These are phyloP conservation scores for Aproaerema taeniolella DNA, from an alignment of 2,888 invertebrate species.

Conservation along the genomic window DNA sequence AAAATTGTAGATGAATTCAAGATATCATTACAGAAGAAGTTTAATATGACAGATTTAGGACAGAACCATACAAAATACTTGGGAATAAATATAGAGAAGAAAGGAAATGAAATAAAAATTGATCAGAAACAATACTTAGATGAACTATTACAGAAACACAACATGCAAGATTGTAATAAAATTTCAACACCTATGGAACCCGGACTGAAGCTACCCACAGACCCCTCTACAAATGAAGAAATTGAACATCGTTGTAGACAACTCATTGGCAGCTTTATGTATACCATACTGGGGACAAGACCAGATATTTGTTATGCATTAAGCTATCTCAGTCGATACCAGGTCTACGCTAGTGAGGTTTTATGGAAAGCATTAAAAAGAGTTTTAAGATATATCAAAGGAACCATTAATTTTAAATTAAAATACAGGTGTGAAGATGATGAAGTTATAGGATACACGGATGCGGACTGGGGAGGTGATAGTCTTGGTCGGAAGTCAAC, in stretches of 20 bases:
- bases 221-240: no score
- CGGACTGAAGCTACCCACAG: background rate
- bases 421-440: conserved; percentile 1
- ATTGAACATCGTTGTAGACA: conserved; percentile 6
- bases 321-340: conserved; percentile 8
- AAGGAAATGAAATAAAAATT: background rate
- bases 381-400: conserved; percentile 10
- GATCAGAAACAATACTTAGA: conserved; percentile 10
- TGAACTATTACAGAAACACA: conserved; percentile 8
- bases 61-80: conserved; percentile 3
- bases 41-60: conserved; percentile 14
- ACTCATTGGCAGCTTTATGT: conserved; percentile 13
- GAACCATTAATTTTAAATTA: conserved; percentile 7
- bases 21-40: background rate
- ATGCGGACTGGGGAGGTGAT: conserved; percentile 19
- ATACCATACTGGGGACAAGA: conserved; percentile 9
- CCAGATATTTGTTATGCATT: conserved; percentile 13
- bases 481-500: conserved; percentile 15
- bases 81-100: conserved; percentile 8
- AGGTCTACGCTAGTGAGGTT: conserved; percentile 8
- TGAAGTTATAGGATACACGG: conserved; percentile 12
- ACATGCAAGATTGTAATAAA: conserved; percentile 13
- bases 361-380: conserved; percentile 11
- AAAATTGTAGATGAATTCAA: conserved; percentile 2
- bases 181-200: conserved; percentile 8